Evolutionary conservation across 1,140 invertebrate species (phyloP).

Genomic region (Campodea augens): DNA sequence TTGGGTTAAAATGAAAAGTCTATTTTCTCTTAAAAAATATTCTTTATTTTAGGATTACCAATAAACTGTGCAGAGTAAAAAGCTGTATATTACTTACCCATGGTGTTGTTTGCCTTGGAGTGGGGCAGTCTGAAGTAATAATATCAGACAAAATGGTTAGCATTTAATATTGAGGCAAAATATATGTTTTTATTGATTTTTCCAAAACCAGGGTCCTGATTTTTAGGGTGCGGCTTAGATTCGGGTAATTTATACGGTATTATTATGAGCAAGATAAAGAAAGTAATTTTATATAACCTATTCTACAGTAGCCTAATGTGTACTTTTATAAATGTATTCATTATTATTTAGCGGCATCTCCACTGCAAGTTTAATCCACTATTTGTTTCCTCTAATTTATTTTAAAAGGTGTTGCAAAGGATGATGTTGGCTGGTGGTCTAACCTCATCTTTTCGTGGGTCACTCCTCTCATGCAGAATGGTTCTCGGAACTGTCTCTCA

Average conservation of each 20-base stretch:
- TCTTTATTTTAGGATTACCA: too few relatives aligned
- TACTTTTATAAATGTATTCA: conserved; percentile 25
- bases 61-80: too few relatives aligned
- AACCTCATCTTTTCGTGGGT: conserved; percentile 76
- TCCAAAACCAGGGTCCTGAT: too few relatives aligned
- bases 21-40: too few relatives aligned
- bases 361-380: conserved; percentile 33
- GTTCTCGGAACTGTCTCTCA: conserved; percentile 45
- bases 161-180: too few relatives aligned
- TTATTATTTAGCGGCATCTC: conserved; percentile 22
- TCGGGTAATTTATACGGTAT: conserved; percentile 20
- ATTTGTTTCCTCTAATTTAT: conserved; percentile 43
- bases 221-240: too few relatives aligned
- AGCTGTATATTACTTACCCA: too few relatives aligned
- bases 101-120: conserved; percentile 15
- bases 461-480: conserved; percentile 62
- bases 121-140: conserved; percentile 17
- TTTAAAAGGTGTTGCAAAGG: conserved; percentile 65
- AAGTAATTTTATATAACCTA: conserved; percentile 16
- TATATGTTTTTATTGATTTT: too few relatives aligned
- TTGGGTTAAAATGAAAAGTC: conserved; percentile 1
- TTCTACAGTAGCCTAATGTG: conserved; percentile 24
- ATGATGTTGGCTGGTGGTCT: conserved; percentile 44
- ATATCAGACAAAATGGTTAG: too few relatives aligned
- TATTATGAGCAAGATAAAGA: conserved; percentile 15